Evolutionary conservation across 2,113 vertebrate species (phyloP).

Genomic region (Heterotis niloticus): DNA sequence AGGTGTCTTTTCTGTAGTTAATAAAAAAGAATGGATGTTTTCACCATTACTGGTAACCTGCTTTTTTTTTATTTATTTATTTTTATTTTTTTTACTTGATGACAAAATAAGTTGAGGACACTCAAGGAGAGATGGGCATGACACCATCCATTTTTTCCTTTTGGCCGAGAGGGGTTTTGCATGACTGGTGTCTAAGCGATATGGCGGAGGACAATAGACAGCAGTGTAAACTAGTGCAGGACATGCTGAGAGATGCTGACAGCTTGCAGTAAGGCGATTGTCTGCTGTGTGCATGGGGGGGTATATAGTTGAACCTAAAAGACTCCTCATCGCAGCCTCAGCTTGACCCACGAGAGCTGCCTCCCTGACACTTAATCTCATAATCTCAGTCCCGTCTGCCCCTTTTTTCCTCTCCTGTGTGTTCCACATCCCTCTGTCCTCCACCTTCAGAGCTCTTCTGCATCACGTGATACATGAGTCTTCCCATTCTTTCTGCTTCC

Average conservation of each 20-base stretch:
- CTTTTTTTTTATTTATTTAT: not conserved
- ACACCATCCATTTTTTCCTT: not conserved
- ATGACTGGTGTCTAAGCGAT: not conserved
- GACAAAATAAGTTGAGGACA: not conserved
- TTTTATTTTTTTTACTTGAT: not conserved
- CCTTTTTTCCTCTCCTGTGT: not conserved
- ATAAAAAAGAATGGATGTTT: no score
- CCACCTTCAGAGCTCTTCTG: not conserved
- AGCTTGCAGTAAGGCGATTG: not conserved
- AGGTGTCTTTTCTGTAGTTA: not conserved
- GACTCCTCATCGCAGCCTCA: slow-evolving; percentile 8
- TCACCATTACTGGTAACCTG: no score
- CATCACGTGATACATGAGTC: no score
- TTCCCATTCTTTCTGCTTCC: not conserved
- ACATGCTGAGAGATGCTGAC: not conserved
- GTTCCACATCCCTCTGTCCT: not conserved
- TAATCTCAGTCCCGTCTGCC: slow-evolving; percentile 18
- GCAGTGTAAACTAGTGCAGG: not conserved
- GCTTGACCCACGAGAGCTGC: not conserved
- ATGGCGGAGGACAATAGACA: not conserved
- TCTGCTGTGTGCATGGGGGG: not conserved
- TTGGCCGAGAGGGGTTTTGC: not conserved
- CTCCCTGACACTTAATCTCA: slow-evolving; percentile 16
- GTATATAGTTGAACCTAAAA: not conserved
- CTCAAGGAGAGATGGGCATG: not conserved